These are phyloP conservation scores for Microctenopoma lineatum DNA, from an alignment of 2,797 vertebrate species.

Conservation along the genomic window DNA sequence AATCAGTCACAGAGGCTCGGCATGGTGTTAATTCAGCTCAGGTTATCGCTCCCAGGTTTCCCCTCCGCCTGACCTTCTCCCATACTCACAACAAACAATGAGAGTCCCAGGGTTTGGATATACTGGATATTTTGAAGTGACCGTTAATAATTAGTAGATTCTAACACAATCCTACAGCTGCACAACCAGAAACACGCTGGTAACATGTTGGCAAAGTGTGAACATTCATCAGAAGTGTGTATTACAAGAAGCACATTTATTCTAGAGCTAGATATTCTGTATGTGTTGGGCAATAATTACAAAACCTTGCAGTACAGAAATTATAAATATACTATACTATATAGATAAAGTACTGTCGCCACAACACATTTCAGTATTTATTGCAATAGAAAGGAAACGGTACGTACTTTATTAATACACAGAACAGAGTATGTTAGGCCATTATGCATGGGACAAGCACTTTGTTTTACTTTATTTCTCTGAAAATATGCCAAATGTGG, in stretches of 20 bases:
- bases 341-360: no score
- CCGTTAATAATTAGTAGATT: not conserved
- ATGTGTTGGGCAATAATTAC: no score
- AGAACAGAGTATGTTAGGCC: not conserved
- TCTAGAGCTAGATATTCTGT: no score
- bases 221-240: no score
- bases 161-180: not conserved
- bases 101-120: rapidly evolving
- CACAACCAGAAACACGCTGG: not conserved
- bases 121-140: not conserved
- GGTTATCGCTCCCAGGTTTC: conserved; percentile 20
- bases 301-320: no score
- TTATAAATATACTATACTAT: no score
- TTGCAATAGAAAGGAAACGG: not conserved
- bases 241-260: no score
- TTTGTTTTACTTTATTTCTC: not conserved
- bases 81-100: not conserved
- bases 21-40: conserved; percentile 29
- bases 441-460: not conserved
- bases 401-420: not conserved
- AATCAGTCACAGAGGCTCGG: conserved; percentile 1
- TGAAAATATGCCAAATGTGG: conserved; percentile 29
- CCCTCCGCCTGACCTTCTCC: not conserved
- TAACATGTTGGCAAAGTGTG: no score
- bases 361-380: no score